phyloP scores from a whole-genome alignment of 2,113 vertebrate genomes.

The Sander lucioperca region DNA sequence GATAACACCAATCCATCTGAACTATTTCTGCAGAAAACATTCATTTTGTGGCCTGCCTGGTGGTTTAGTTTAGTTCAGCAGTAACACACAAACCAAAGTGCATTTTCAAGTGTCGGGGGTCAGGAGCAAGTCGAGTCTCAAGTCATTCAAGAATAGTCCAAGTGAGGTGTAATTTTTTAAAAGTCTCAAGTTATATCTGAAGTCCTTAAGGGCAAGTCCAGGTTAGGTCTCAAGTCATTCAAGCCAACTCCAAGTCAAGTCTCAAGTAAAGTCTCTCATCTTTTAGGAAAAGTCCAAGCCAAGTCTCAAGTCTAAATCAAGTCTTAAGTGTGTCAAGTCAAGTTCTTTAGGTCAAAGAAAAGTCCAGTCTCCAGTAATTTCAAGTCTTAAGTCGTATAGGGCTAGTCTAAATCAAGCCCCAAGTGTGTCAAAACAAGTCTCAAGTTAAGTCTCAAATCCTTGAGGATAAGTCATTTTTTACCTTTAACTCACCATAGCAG shows the following conservation, averaged over 20 bases:
- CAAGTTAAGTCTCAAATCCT: not conserved
- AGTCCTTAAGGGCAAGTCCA: not conserved
- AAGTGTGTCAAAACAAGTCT: not conserved
- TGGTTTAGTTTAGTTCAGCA: not conserved
- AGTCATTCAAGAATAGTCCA: not conserved
- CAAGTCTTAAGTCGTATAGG: not conserved
- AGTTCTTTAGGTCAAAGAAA: too few relatives aligned
- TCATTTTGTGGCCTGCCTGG: not conserved
- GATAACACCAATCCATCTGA: not conserved
- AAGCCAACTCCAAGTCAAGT: not conserved
- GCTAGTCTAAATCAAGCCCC: not conserved
- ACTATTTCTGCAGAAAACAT: not conserved
- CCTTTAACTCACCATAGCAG: not conserved
- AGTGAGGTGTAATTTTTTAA: not conserved
- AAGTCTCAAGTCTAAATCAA: not conserved
- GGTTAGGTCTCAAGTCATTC: not conserved
- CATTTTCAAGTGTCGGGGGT: not conserved
- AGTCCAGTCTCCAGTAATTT: not conserved
- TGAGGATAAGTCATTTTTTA: too few relatives aligned
- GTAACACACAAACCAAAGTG: conserved; percentile 1
- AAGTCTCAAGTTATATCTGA: not conserved
- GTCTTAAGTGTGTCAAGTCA: too few relatives aligned
- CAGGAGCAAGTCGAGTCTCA: conserved; percentile 1
- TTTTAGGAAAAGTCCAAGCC: not conserved
- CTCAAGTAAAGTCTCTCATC: not conserved